Percentiles rank a stretch among this genome's conserved stretches.
phyloP scores from a whole-genome alignment of 2,797 vertebrate genomes.

The Astyanax mexicanus region DNA sequence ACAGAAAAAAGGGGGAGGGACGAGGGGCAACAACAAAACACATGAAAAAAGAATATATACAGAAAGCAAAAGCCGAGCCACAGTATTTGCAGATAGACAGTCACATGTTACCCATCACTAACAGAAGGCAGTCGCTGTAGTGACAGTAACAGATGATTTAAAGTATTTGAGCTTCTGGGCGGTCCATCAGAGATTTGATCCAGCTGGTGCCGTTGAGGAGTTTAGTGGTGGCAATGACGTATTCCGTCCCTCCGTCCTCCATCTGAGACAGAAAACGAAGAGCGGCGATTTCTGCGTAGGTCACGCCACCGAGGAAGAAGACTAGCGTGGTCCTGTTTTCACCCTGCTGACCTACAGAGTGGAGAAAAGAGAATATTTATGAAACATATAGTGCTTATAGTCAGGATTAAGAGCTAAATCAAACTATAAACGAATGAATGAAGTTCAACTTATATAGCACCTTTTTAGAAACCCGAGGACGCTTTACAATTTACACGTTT shows the following conservation, averaged over 20 bases:
- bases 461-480: too few relatives aligned
- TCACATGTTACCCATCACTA: background rate
- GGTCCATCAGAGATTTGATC: constrained; percentile 95
- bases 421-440: too few relatives aligned
- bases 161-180: constrained; percentile 77
- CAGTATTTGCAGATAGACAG: background rate
- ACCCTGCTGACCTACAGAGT: constrained; percentile 88
- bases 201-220: constrained; percentile 94
- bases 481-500: too few relatives aligned
- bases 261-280: constrained; percentile 95
- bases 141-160: constrained; percentile 53
- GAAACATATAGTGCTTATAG: background rate
- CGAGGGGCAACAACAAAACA: background rate
- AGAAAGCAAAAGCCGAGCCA: background rate
- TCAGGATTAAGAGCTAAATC: too few relatives aligned
- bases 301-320: constrained; percentile 96
- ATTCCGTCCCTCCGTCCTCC: constrained; percentile 96
- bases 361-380: background rate
- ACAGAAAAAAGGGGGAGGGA: background rate
- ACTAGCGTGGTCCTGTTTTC: constrained; percentile 94
- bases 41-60: background rate
- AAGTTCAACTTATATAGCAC: too few relatives aligned
- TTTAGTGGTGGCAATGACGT: constrained; percentile 95
- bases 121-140: background rate
- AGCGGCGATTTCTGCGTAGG: constrained; percentile 94